Conservation (phyloP, 2,113 vertebrate genomes). For the Castor canadensis region DNA sequence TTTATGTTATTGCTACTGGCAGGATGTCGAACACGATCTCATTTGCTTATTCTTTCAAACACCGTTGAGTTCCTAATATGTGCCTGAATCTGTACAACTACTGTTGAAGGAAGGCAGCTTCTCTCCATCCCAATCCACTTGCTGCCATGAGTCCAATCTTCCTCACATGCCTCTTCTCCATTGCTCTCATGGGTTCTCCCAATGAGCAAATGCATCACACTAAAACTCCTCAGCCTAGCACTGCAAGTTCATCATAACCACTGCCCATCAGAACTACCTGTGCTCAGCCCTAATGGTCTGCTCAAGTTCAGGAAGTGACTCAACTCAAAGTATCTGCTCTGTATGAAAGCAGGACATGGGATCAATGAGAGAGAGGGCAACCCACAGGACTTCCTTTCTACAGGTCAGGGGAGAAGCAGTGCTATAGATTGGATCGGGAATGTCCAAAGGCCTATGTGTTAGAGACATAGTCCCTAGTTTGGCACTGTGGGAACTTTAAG, state of each 20-base stretch:
- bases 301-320: not conserved
- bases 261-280: not conserved
- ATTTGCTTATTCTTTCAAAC: not conserved
- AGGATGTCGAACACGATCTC: not conserved
- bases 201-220: not conserved
- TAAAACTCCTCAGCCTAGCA: not conserved
- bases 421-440: not conserved
- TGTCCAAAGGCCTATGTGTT: not conserved
- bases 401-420: not conserved
- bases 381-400: not conserved
- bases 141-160: not conserved
- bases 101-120: not conserved
- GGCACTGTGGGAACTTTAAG: not conserved
- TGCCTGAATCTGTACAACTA: not conserved
- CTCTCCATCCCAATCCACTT: not conserved
- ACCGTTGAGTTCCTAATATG: not conserved
- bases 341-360: not conserved
- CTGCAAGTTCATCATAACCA: not conserved
- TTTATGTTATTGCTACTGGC: not conserved
- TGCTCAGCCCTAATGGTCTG: accelerated
- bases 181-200: not conserved
- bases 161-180: not conserved
- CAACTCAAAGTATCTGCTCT: not conserved
- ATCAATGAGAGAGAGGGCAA: not conserved
- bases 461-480: not conserved